Evolutionary conservation across 1,140 invertebrate genomes (phyloP).

Genomic region (Drosophila albomicans): DNA sequence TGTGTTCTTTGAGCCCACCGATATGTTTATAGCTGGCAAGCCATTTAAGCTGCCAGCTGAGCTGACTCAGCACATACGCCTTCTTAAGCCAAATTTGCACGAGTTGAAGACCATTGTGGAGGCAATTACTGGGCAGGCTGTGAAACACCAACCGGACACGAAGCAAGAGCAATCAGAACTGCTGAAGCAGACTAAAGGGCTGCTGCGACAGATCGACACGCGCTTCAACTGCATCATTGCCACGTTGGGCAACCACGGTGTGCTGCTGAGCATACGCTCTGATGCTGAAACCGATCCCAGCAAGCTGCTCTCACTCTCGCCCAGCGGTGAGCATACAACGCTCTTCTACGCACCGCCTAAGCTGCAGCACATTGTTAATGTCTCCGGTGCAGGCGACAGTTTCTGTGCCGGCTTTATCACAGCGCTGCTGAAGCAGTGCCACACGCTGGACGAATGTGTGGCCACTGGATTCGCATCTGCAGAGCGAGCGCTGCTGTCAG

Average conservation of each 20-base stretch:
- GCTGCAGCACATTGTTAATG: conserved; percentile 86
- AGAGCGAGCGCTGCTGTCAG: conserved; percentile 85
- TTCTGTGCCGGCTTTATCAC: conserved; percentile 88
- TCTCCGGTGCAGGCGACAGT: conserved; percentile 89
- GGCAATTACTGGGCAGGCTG: conserved; percentile 44
- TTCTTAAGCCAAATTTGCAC: conserved; percentile 90
- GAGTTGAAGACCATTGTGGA: conserved; percentile 88
- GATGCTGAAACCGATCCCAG: conserved; percentile 61
- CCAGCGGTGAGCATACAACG: conserved; percentile 26
- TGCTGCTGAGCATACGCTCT: conserved; percentile 84
- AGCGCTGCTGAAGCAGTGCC: conserved; percentile 84
- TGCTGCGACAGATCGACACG: conserved; percentile 67
- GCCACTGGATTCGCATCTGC: conserved; percentile 87
- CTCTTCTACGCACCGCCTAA: conserved; percentile 85
- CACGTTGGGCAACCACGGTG: conserved; percentile 86
- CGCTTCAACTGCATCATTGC: conserved; percentile 86
- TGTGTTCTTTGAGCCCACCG: conserved; percentile 90
- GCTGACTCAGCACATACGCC: conserved; percentile 86
- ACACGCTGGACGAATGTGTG: conserved; percentile 85
- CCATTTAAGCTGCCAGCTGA: conserved; percentile 85
- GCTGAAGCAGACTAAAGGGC: conserved; percentile 39
- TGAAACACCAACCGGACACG: conserved; percentile 15
- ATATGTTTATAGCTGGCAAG: conserved; percentile 87
- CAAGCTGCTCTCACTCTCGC: conserved; percentile 35
- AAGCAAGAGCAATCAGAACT: conserved; percentile 40